Base-by-base conservation (phyloP, 2,888 invertebrate genomes). In the Mechanitis mazaeus region DNA sequence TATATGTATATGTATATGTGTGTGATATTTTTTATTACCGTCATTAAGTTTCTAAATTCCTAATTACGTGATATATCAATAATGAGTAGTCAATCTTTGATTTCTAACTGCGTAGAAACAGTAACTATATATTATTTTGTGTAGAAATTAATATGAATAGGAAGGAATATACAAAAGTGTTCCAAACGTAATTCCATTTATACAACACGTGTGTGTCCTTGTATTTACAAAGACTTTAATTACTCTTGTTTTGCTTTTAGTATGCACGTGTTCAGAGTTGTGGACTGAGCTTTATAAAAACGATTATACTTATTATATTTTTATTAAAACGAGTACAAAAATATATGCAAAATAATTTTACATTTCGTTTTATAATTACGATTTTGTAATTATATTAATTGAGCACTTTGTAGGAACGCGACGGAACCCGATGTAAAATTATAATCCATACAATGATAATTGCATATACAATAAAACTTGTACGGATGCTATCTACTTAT, bases 401-500 rank as follows among this genome's bases (percentile, higher is more conserved):
- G 74, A 76, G 69, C 72, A 71, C 50, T 75, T 72, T 71, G 71
- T 74, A 68, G 69, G 66, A 63, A 71, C 62, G 69, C 73, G 73
- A 75, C 73, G 75, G 75, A 77, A 76, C 72, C 64, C 72, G 65
- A 70, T 77, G 79, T 80, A 76, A 79, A 83, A 84, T 85, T 75
- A 80, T 74, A 75, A 70, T 69, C 69, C 58, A 69, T 72, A 79
- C 79, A 80, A 79, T 81, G 81, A 76, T 88, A 87, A 87, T 87
- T 86, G 76, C 73, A 77, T 69, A 77, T 74, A 78, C 71, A 79
- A 76, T 76, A 77, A 73, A 78, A 80, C 79, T 78, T 77, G 71
- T 72, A 76, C 73, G 77, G 80, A 85, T 83, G 73, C 77, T 81
- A 84, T 85, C 84, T 85, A 87, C 81, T 85, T 84, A 83, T 76